Evolutionary conservation across 2,797 vertebrate species (phyloP).

Genomic region (Poeciliopsis paucimaculata): DNA sequence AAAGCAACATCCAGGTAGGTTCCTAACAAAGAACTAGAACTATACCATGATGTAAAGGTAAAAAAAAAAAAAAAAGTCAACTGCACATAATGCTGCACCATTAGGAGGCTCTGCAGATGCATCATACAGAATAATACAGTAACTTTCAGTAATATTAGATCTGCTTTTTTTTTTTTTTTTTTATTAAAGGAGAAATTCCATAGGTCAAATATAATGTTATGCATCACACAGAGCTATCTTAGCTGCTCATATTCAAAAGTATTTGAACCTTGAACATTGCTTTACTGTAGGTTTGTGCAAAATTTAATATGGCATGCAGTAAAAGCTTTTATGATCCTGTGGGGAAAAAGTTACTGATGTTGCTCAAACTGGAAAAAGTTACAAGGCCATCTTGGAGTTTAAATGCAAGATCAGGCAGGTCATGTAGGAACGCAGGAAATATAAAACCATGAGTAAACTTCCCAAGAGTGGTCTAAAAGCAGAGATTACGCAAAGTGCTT

Average conservation of each 20-base stretch:
- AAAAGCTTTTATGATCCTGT: not conserved
- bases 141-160: not conserved
- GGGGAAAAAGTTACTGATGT: not conserved
- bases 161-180: not conserved
- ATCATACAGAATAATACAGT: not conserved
- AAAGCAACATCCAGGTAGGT: no score
- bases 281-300: not conserved
- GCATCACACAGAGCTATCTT: not conserved
- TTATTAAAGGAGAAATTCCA: not conserved
- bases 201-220: not conserved
- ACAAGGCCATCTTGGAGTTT: not conserved
- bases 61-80: no score
- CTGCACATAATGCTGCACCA: no score
- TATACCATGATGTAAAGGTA: no score
- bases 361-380: not conserved
- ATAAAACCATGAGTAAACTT: not conserved
- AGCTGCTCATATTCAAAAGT: not conserved
- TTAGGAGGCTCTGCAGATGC: not conserved
- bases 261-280: not conserved
- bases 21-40: no score
- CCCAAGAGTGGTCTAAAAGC: not conserved
- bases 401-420: not conserved
- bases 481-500: not conserved
- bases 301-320: not conserved
- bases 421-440: not conserved